These are phyloP conservation scores for Mayetiola destructor DNA, from an alignment of 2,888 invertebrate species.

Conservation along the genomic window DNA sequence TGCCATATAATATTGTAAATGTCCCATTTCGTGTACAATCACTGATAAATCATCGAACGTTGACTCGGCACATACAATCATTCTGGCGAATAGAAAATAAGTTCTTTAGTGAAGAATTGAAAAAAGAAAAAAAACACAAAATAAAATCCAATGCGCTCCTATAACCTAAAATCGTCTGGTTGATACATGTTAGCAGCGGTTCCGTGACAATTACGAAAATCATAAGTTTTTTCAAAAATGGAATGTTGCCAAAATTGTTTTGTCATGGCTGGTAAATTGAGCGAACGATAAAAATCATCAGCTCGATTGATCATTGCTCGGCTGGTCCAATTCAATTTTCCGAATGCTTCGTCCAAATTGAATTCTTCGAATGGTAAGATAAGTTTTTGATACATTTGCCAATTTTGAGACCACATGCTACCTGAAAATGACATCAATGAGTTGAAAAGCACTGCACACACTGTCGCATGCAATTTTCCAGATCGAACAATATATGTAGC, in stretches of 20 bases:
- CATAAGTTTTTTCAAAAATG: conserved; percentile 33
- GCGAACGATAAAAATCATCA: conserved; percentile 52
- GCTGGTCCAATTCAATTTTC: conserved; percentile 41
- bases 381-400: conserved; percentile 44
- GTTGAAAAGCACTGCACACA: too few relatives aligned
- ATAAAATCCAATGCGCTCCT: neutral
- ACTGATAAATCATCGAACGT: conserved; percentile 49
- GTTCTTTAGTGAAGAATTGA: neutral
- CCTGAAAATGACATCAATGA: conserved; percentile 30
- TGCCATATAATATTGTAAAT: conserved; percentile 58
- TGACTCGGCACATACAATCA: conserved; percentile 47
- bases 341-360: conserved; percentile 40
- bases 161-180: conserved; percentile 48
- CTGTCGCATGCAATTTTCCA: too few relatives aligned
- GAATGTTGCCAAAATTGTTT: conserved; percentile 48
- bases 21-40: conserved; percentile 60
- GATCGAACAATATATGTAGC: too few relatives aligned
- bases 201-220: conserved; percentile 48
- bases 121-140: neutral
- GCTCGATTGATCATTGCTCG: conserved; percentile 45
- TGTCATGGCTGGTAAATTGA: conserved; percentile 48
- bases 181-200: conserved; percentile 58
- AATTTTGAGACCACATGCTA: conserved; percentile 57
- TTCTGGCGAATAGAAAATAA: conserved; percentile 38
- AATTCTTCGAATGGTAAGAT: conserved; percentile 38